Evolutionary conservation across 2,888 invertebrate genomes (phyloP).

Genomic region (Nephrotoma appendiculata): DNA sequence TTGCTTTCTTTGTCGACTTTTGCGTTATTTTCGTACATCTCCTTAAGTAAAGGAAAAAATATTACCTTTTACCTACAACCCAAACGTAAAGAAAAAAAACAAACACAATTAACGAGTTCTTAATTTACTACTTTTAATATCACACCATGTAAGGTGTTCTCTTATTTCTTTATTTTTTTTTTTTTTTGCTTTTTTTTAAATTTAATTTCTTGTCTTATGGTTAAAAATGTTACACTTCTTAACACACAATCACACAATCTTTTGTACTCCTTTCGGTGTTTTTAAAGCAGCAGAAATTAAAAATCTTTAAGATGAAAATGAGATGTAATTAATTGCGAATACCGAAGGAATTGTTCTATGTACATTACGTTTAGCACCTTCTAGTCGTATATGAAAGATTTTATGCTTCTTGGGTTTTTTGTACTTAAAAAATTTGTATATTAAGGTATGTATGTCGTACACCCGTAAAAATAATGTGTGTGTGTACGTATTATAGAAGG

Average conservation of each 20-base stretch:
- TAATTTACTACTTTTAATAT: background rate
- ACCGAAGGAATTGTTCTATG: background rate
- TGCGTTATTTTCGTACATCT: background rate
- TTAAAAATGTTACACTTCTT: background rate
- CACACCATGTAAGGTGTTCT: background rate
- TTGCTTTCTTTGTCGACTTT: background rate
- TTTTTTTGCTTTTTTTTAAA: background rate
- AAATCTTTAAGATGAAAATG: background rate
- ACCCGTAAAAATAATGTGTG: background rate
- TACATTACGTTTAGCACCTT: background rate
- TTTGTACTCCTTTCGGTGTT: background rate
- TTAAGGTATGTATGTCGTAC: background rate
- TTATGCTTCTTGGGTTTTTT: background rate
- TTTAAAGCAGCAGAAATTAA: background rate
- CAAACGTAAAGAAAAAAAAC: background rate
- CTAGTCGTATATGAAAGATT: background rate
- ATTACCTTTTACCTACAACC: background rate
- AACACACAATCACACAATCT: background rate
- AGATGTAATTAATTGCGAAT: background rate
- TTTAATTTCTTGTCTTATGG: background rate
- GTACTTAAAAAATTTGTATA: background rate
- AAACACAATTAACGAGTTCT: background rate
- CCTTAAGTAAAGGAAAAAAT: background rate
- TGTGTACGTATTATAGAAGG: background rate
- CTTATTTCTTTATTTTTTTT: background rate